phyloP scores from a whole-genome alignment of 2,113 vertebrate species.

The Chaenocephalus aceratus region DNA sequence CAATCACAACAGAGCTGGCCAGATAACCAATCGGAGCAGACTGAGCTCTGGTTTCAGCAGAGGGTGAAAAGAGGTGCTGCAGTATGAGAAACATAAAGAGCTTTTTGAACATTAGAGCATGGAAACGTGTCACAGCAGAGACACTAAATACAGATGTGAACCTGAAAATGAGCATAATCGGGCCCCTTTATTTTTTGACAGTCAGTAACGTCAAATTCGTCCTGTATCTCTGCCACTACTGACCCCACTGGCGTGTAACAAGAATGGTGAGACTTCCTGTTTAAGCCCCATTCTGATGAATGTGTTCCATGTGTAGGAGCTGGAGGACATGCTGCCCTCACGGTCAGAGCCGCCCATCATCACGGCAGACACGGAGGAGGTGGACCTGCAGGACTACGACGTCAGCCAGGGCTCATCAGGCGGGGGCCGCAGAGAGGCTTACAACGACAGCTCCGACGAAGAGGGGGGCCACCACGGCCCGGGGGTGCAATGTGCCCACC shows the following conservation, averaged over 20 bases:
- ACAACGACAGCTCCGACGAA: conserved; percentile 97
- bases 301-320: conserved; percentile 84
- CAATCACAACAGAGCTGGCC: too few species aligned
- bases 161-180: too few species aligned
- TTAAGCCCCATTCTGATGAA: not conserved
- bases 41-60: too few species aligned
- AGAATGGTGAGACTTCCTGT: not conserved
- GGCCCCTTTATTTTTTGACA: not conserved
- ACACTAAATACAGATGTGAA: too few species aligned
- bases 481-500: conserved; percentile 98
- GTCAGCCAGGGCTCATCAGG: conserved; percentile 89
- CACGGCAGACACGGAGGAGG: conserved; percentile 93
- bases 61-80: too few species aligned
- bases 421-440: conserved; percentile 94
- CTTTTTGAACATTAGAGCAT: too few species aligned
- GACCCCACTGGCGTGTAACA: not conserved
- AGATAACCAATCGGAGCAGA: too few species aligned
- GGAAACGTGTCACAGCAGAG: too few species aligned
- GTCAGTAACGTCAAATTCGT: too few species aligned
- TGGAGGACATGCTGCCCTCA: conserved; percentile 97
- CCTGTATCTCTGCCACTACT: not conserved
- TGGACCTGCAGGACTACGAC: conserved; percentile 97
- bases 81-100: too few species aligned
- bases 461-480: conserved; percentile 95
- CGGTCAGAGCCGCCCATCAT: conserved; percentile 92